Conservation (phyloP, 1,140 invertebrate genomes). For the Diorhabda sublineata region DNA sequence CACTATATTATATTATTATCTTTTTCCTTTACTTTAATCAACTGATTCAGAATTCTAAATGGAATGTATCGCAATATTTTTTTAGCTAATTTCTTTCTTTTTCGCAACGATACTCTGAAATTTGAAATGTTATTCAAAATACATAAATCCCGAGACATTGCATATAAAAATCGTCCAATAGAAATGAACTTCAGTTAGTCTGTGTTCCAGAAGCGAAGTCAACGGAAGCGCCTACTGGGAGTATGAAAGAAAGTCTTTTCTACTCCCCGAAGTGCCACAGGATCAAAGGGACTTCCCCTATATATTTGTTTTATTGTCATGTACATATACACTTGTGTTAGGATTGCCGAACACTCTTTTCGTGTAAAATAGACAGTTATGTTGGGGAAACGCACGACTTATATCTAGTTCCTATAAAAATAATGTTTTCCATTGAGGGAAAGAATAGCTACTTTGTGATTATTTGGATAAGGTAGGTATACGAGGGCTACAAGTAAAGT, state of each 20-base stretch:
- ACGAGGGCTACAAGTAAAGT: no score
- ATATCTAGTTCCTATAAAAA: conserved; percentile 29
- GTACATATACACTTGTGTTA: conserved; percentile 36
- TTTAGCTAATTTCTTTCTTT: no score
- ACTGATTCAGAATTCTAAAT: no score
- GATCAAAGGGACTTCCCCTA: conserved; percentile 34
- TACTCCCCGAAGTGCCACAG: conserved; percentile 34
- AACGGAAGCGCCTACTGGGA: conserved; percentile 24
- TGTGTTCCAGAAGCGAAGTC: conserved; percentile 16
- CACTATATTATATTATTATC: no score
- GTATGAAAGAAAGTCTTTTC: conserved; percentile 27
- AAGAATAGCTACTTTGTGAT: neutral
- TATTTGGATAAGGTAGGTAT: neutral
- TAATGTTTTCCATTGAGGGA: conserved; percentile 18
- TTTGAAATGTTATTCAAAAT: conserved; percentile 7
- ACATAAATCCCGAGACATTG: conserved; percentile 18
- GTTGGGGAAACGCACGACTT: conserved; percentile 15
- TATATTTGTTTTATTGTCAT: conserved; percentile 41
- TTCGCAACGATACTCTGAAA: neutral
- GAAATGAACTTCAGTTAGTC: conserved; percentile 22
- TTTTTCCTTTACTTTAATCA: no score
- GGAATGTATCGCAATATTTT: no score
- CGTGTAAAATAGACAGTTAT: conserved; percentile 28
- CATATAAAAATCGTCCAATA: conserved; percentile 28
- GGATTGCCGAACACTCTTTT: conserved; percentile 32